Conservation (phyloP, 2,113 vertebrate species). For the Daboia siamensis region DNA sequence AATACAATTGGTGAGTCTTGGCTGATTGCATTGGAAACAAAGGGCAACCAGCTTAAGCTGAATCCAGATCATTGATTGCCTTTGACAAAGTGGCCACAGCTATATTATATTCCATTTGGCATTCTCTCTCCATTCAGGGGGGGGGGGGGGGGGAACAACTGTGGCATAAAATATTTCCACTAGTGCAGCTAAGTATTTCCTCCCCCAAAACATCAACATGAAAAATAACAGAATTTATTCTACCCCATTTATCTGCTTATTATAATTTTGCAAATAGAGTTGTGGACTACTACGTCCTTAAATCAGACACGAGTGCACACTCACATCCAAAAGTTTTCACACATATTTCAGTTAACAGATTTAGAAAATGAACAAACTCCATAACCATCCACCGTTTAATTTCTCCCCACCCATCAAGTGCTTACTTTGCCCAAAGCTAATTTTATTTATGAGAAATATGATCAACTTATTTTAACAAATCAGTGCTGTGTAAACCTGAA, state of each 20-base stretch:
- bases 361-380: constrained; percentile 43
- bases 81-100: not conserved
- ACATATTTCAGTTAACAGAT: not conserved
- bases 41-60: not conserved
- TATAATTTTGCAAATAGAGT: constrained; percentile 4
- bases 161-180: not conserved
- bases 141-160: not conserved
- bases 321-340: constrained; percentile 14
- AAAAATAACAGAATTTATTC: constrained; percentile 11
- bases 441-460: constrained; percentile 65
- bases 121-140: not conserved
- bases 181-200: not conserved
- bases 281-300: constrained; percentile 1
- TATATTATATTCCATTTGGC: not conserved
- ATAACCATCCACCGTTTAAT: constrained; percentile 42
- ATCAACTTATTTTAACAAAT: constrained; percentile 64
- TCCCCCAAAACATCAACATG: not conserved
- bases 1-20: not conserved
- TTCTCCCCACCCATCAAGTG: not conserved
- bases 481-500: constrained; percentile 50
- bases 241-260: not conserved
- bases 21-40: not conserved
- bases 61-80: not conserved
- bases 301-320: constrained; percentile 4
- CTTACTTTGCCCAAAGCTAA: constrained; percentile 57